Evolutionary conservation across 2,888 invertebrate genomes (phyloP), one percentile per base, ranked within the genome.

Genomic region (Orthosia incerta): DNA sequence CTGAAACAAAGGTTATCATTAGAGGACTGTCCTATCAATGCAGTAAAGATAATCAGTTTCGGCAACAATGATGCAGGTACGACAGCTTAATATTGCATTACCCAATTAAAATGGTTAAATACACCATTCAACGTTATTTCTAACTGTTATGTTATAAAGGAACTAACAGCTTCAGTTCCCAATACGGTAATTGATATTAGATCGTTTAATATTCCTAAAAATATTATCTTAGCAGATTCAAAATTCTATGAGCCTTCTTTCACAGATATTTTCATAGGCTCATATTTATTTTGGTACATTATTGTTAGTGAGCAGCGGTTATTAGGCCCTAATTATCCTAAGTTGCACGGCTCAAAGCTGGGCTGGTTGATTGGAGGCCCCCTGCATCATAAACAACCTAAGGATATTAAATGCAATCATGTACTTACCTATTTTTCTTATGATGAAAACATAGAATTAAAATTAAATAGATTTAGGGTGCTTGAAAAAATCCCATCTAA

Each of bases 61-160:
- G 26, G 26, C 26, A 63, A 51, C 63, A 63, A 63, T 63, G 50
- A 63, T 2, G 63, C 63, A 50, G 63, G 63, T 26, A 51, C 26
- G 13, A 50, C 26, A n/a, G n/a, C 51, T n/a, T 26, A 62, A 26
- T 61, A 61, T 61, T 61, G 61, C 48, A 61, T 61, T 61, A 23
- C 61, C 46, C 51, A 51, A 51, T 51, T n/a, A n/a, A 51, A 51
- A 51, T 51, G 9, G n/a, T 51, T 51, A 51, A 51, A 51, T 9
- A 51, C 51, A n/a, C 51, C 18, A n/a, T 51, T 51, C 51, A 51
- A 51, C 51, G 51, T 51, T 9, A 51, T 51, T 11, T 51, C 51
- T 51, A 51, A 51, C 51, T n/a, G 2, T 11, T n/a, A 51, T 11
- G 51, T 51, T 51, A n/a, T 51, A 11, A n/a, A 51, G n/a, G 51